Conservation (phyloP, 2,113 vertebrate species). For the Telmatochromis brachygnathus region DNA sequence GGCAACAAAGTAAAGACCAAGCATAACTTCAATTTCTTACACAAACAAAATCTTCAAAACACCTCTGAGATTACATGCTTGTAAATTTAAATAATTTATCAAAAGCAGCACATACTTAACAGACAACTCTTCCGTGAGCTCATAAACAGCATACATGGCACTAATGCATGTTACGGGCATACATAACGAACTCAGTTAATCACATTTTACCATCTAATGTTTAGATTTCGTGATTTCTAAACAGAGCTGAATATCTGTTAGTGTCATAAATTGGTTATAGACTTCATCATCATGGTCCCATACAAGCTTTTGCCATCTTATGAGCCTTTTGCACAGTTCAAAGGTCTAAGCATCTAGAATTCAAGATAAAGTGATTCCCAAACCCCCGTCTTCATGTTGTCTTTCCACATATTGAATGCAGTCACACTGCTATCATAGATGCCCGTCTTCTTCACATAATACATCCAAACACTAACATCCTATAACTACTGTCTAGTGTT, state of each 20-base stretch:
- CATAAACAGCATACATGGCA: not conserved
- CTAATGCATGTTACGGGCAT: not conserved
- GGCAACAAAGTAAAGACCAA: not conserved
- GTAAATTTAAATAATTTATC: not conserved
- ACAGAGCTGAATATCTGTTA: not conserved
- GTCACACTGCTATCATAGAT: not conserved
- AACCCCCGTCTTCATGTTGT: not conserved
- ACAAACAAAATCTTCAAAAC: not conserved
- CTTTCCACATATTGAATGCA: not conserved
- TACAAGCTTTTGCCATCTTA: not conserved
- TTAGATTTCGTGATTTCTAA: not conserved
- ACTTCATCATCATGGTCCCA: not conserved
- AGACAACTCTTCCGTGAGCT: not conserved
- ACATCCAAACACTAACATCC: not conserved
- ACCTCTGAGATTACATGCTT: not conserved
- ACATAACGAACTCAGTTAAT: not conserved
- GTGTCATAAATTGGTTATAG: not conserved
- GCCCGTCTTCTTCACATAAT: not conserved
- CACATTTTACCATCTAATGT: not conserved
- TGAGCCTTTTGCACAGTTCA: not conserved
- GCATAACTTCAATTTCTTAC: not conserved
- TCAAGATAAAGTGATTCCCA: constrained; percentile 13
- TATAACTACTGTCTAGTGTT: not conserved
- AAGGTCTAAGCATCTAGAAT: not conserved
- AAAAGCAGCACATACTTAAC: not conserved